Conservation (phyloP, 2,113 vertebrate genomes). For the Scopus umbretta region DNA sequence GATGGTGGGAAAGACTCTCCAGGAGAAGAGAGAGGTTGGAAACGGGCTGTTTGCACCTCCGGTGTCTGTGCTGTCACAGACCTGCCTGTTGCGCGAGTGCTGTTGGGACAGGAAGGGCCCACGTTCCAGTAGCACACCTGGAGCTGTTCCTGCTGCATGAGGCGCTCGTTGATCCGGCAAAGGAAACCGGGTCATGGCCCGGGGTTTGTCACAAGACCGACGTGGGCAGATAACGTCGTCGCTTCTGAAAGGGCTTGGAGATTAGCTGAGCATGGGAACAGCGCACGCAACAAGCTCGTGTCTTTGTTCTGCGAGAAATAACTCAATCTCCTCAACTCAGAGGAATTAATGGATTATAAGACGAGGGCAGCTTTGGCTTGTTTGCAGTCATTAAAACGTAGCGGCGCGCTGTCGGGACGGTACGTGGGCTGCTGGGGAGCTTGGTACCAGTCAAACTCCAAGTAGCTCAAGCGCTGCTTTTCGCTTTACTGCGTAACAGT, state of each 20-base stretch:
- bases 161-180: neutral
- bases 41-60: neutral
- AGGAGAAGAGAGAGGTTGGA: neutral
- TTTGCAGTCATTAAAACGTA: neutral
- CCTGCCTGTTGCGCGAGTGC: neutral
- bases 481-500: fast-evolving
- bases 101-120: neutral
- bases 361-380: neutral
- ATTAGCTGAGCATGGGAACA: neutral
- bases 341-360: conserved; percentile 2
- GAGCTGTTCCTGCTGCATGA: neutral
- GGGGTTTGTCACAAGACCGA: neutral
- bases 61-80: fast-evolving
- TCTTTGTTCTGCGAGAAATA: neutral
- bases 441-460: neutral
- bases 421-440: neutral
- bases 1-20: neutral
- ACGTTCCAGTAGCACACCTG: fast-evolving
- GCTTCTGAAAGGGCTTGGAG: neutral
- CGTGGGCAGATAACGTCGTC: neutral
- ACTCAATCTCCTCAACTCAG: neutral
- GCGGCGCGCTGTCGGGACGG: fast-evolving
- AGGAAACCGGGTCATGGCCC: neutral
- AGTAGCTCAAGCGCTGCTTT: neutral
- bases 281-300: neutral